Base-by-base conservation (phyloP, 2,113 vertebrate species). In the Urocynchramus pylzowi region DNA sequence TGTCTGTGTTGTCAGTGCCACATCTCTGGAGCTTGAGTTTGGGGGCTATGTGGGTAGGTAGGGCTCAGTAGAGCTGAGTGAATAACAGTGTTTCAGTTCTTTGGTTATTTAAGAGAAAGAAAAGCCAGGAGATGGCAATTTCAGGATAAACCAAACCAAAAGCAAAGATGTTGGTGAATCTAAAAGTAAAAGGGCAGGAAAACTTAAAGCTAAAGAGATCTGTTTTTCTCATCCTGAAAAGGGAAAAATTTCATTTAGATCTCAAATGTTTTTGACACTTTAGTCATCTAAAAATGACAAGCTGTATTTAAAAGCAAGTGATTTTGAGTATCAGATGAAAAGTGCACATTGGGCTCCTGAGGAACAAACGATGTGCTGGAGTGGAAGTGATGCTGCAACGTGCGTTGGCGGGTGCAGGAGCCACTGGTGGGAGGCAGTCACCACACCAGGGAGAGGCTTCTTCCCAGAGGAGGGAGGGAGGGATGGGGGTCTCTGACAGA, bases 221-320 rank as follows among this genome's bases (percentile, higher is more conserved):
- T 92, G 68, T 74, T 92, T 93, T 95, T 93, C 49, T 95, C 80
- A 67, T 92, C 71, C 42, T 90, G 75, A 65, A 92, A 94, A 70
- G 16, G 39, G 63, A 70, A 50, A 87, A 75, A 74, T 0, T 28
- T 73, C 49, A 7, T 84, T 92, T 93, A 74, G 63, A 84, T 88
- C 79, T 94, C 50, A 74, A 77, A 93, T 90, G 86, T 73, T 90
- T 96, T 90, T 96, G 94, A 88, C 64, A 42, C 50, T 74, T 69
- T 35, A 93, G 86, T 94, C 50, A 50, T 95, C 54, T 92, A 3
- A 80, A 93, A 90, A 77, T 93, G 90, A 90, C 90, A 97, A 71
- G 83, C 79, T 90, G 71, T 94, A 53, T 93, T 95, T 95, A 95
- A 94, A 96, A 92, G 90, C 79, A 80, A 93, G 75, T 50, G 54